Base-by-base conservation (phyloP, 2,113 vertebrate species). In the Furnarius figulus region DNA sequence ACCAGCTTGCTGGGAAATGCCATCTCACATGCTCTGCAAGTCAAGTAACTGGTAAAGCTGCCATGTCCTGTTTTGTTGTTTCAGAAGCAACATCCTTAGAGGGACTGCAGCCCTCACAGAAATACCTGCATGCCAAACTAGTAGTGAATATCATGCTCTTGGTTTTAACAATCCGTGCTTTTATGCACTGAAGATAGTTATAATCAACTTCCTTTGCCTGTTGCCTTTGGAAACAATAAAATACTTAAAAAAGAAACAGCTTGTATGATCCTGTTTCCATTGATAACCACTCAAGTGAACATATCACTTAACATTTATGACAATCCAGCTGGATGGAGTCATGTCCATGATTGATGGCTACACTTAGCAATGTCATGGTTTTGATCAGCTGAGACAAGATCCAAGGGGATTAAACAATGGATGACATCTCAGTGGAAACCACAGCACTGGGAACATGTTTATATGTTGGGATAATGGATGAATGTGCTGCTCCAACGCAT, bases 381-480 rank as follows among this genome's bases (percentile, higher is more conserved):
- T 88, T 95, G 87, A 97, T 95, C 89, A 92, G 67, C 91, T 87
- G 80, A 88, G 89, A 79, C 87, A 93, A 89, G 68, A 95, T 92
- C 92, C 87, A 77, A 87, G 73, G 83, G 91, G 83, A 96, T 95
- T 95, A 95, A 93, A 96, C 1, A 9, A 72, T 95, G 85, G 94
- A 91, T 92, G 91, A 97, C 91, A 97, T 94, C 93, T 97, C 96
- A 96, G 33, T 96, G 96, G 91, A 95, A 95, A 93, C 75, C 86
- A 83, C 7, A 81, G 89, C 61, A 62, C 76, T 63, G 74, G 84
- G 92, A 96, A 96, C 61, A 87, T 15, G 1, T 90, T 93, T 85
- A 14, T 89, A 70, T 40, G 44, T 49, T 87, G 94, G 94, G 85
- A 93, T 92, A 97, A 97, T 90, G 87, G 94, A 96, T 95, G 79